Percentiles rank a stretch among this genome's conserved stretches.
These are phyloP conservation scores for Lomographa bimaculata DNA, from an alignment of 2,888 invertebrate genomes.

Conservation along the genomic window DNA sequence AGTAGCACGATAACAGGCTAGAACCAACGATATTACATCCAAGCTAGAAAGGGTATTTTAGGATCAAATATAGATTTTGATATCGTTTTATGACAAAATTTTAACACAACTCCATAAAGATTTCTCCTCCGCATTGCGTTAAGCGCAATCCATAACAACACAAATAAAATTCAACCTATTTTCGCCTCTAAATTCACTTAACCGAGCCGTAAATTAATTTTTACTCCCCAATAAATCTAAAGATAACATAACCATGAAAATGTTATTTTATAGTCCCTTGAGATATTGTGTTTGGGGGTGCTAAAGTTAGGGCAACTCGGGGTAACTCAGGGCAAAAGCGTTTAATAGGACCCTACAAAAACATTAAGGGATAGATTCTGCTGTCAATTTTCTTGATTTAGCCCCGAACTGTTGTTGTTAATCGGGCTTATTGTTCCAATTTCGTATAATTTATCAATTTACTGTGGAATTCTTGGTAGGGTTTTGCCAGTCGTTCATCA, in stretches of 20 bases:
- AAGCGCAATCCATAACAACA: too few relatives aligned
- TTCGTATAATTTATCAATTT: slow-evolving; percentile 25
- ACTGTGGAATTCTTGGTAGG: slow-evolving; percentile 4
- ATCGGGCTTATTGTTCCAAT: slow-evolving; percentile 30
- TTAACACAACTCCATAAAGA: too few relatives aligned
- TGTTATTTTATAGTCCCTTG: slow-evolving; percentile 46
- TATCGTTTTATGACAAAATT: too few relatives aligned
- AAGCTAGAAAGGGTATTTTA: too few relatives aligned
- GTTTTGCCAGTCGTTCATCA: too few relatives aligned
- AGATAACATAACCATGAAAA: slow-evolving; percentile 39
- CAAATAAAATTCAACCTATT: too few relatives aligned
- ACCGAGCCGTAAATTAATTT: slow-evolving; percentile 17
- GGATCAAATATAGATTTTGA: too few relatives aligned
- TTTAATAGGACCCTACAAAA: slow-evolving; percentile 49
- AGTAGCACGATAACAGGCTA: too few relatives aligned
- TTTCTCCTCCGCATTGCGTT: too few relatives aligned
- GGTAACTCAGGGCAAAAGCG: slow-evolving; percentile 36
- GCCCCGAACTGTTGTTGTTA: slow-evolving; percentile 26
- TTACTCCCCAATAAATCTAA: slow-evolving; percentile 25
- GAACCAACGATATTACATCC: too few relatives aligned
- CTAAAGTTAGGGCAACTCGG: slow-evolving; percentile 38
- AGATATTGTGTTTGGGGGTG: slow-evolving; percentile 54
- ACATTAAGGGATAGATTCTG: slow-evolving; percentile 40
- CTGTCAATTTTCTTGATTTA: slow-evolving; percentile 46
- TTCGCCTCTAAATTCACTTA: slow-evolving; percentile 12